Percentiles rank a stretch among this genome's conserved stretches.
These are phyloP conservation scores for Zaprionus davidi DNA, from an alignment of 1,140 invertebrate genomes.

Conservation along the genomic window DNA sequence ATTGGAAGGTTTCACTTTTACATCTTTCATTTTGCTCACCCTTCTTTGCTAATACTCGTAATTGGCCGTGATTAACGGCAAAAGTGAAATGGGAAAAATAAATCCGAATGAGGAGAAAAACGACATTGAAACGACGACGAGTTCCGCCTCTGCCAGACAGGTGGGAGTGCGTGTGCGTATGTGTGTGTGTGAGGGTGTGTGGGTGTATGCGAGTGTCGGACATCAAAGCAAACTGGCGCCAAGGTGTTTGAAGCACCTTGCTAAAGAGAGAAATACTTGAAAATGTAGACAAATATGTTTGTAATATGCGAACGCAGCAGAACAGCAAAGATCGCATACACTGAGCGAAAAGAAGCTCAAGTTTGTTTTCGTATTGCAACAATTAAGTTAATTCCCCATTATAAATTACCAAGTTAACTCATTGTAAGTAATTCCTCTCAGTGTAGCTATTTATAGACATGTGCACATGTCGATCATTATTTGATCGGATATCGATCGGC, in stretches of 20 bases:
- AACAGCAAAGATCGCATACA: background rate
- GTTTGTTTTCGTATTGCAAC: background rate
- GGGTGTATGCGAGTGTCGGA: conserved; percentile 2
- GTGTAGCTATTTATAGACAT: conserved; percentile 14
- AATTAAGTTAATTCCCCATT: background rate
- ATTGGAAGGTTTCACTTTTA: conserved; percentile 13
- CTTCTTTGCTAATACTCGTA: conserved; percentile 50
- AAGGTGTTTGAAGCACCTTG: conserved; percentile 29
- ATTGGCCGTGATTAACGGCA: conserved; percentile 67
- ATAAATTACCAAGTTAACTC: background rate
- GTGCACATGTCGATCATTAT: conserved; percentile 30
- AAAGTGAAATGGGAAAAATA: conserved; percentile 33
- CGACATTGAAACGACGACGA: conserved; percentile 64
- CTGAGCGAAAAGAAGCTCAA: background rate
- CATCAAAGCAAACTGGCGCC: conserved; percentile 24
- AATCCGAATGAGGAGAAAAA: conserved; percentile 37
- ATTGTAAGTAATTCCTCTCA: background rate
- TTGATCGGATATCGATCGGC: conserved; percentile 48
- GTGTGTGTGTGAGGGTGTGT: conserved; percentile 1
- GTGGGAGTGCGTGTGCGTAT: conserved; percentile 14
- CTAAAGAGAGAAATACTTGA: conserved; percentile 14
- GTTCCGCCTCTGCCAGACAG: conserved; percentile 36
- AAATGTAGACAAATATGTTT: background rate
- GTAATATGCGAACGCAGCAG: conserved; percentile 2
- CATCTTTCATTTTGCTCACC: conserved; percentile 35